A percentile compares a stretch with the other conserved stretches of the same genome.
These are phyloP conservation scores for Epinephelus malabaricus DNA, from an alignment of 2,797 vertebrate species.

Conservation along the genomic window DNA sequence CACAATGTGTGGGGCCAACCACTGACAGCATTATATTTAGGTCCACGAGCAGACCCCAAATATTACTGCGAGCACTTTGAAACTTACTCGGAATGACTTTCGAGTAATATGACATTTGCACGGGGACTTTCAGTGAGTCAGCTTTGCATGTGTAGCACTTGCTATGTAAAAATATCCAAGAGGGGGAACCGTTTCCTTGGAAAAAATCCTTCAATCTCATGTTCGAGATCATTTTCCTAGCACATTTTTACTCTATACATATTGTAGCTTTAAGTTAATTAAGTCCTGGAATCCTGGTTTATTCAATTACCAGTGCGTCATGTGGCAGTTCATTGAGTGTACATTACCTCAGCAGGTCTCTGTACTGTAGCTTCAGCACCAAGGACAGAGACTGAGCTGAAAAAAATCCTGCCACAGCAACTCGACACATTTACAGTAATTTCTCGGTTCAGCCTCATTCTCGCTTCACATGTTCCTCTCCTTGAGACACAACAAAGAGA, in stretches of 20 bases:
- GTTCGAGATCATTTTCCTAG: neutral
- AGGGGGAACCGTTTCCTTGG: neutral
- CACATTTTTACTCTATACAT: neutral
- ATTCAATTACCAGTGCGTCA: neutral
- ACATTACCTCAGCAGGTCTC: conserved; percentile 5
- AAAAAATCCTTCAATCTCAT: neutral
- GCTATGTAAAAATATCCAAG: neutral
- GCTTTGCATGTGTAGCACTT: neutral
- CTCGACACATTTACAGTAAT: neutral
- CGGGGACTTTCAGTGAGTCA: neutral
- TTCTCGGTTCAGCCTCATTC: neutral
- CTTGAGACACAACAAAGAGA: neutral
- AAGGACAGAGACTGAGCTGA: conserved; percentile 46
- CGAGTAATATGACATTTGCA: conserved; percentile 20
- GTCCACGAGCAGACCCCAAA: neutral
- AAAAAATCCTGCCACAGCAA: neutral
- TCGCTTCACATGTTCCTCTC: neutral
- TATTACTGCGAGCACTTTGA: conserved; percentile 2
- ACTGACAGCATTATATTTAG: conserved; percentile 1
- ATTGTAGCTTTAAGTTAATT: neutral
- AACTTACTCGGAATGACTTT: neutral
- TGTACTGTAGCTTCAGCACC: conserved; percentile 44
- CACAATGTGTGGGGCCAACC: neutral
- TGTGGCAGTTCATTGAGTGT: conserved; percentile 5
- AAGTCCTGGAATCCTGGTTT: neutral